These are phyloP conservation scores for Globodera rostochiensis DNA, from an alignment of 1,140 invertebrate genomes.

Conservation along the genomic window DNA sequence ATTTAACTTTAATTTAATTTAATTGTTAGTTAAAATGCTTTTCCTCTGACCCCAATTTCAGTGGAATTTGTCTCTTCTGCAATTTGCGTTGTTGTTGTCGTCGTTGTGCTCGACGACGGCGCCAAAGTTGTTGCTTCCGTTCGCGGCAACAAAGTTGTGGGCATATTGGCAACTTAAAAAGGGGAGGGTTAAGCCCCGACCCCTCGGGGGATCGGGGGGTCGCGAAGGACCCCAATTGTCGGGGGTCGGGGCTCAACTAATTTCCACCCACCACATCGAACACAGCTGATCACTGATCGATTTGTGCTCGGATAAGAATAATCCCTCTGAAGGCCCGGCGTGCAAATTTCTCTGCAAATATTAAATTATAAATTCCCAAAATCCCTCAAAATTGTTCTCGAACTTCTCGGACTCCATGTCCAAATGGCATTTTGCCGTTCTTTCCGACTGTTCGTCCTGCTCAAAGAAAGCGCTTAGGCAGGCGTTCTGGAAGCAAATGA, in stretches of 20 bases:
- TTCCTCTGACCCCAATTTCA: neutral
- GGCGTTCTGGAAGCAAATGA: constrained; percentile 52
- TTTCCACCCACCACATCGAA: constrained; percentile 42
- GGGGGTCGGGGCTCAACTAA: neutral
- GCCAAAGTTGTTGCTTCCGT: neutral
- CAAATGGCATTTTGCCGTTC: constrained; percentile 35
- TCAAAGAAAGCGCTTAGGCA: constrained; percentile 48
- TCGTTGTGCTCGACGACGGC: neutral
- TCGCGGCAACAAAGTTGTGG: constrained; percentile 18
- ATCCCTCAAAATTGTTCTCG: neutral
- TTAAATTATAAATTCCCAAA: neutral
- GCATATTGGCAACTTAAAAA: constrained; percentile 10
- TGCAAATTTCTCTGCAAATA: constrained; percentile 40
- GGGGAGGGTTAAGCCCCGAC: neutral
- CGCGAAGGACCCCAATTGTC: too few relatives aligned
- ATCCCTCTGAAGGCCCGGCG: constrained; percentile 37
- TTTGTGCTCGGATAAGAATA: constrained; percentile 44
- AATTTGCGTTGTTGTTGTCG: neutral
- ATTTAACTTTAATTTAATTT: neutral
- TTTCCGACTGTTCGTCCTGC: constrained; percentile 2
- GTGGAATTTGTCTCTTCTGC: neutral
- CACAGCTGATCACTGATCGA: constrained; percentile 40
- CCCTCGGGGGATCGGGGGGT: too few relatives aligned
- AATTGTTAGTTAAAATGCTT: neutral
- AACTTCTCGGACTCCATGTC: constrained; percentile 31